Base-by-base conservation (phyloP, 1,140 invertebrate genomes). In the Coelopa frigida region DNA sequence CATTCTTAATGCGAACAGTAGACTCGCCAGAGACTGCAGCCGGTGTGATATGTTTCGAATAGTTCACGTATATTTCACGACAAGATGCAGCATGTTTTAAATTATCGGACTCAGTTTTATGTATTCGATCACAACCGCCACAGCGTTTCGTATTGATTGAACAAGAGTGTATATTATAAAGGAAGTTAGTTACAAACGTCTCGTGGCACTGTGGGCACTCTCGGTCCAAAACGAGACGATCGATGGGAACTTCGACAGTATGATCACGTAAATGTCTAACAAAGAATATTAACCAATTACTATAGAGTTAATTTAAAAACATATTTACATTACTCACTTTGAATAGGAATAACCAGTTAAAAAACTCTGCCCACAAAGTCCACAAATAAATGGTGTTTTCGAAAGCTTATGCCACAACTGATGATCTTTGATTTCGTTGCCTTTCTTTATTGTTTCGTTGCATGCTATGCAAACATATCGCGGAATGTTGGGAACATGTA, bases 361-460 rank as follows among this genome's bases (percentile, higher is more conserved):
- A 21, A 62, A 35, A 20, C 32, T 54, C 3, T 46, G 29, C 1
- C 58, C 50, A 46, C 64, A 68, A 18, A 57, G 26, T 1, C 57
- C 57, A 32, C 65, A 68, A 33, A 54, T 53, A 37, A 60, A 68
- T 1, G 65, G 61, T 7, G 65, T 61, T 42, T 66, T 68, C 1
- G 60, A 61, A 6, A 68, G 52, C 33, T 66, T 66, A 47, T 68
- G 65, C 65, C 65, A 68, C 26, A 68, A 37, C 27, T 68, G 59
- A 48, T 68, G 65, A 23, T 58, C 55, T 17, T 61, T 62, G 2
- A 68, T 60, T 38, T 68, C 64, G 38, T 50, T 54, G 14, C 43
- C 51, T 23, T 51, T 62, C 15, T 58, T 45, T 17, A 66, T 54
- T 5, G 40, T 58, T 46, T 68, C 65, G 48, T 63, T 57, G 24